Percentiles rank a stretch among this genome's conserved stretches.
Evolutionary conservation across 2,113 vertebrate species (phyloP).

Genomic region (Phyllostomus discolor): DNA sequence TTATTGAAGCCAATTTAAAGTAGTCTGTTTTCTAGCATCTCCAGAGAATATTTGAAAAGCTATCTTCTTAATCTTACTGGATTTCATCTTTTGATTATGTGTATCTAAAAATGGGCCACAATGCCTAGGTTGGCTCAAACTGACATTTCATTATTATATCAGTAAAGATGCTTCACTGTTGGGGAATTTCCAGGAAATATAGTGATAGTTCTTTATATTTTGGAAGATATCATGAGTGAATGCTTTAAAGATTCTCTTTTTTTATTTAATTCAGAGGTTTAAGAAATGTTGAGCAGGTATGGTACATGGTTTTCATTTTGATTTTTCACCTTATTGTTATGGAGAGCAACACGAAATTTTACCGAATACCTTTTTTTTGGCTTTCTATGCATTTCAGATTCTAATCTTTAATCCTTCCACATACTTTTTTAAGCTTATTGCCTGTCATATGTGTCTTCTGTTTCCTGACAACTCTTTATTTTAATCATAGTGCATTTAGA

Average conservation of each 20-base stretch:
- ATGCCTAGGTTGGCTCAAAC: not conserved
- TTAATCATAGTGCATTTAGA: not conserved
- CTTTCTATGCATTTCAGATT: not conserved
- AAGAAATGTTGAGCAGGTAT: not conserved
- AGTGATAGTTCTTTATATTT: not conserved
- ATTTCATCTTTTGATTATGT: constrained; percentile 24
- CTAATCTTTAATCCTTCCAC: not conserved
- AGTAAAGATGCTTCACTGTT: not conserved
- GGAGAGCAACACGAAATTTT: not conserved
- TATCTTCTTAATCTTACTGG: constrained; percentile 7
- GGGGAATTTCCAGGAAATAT: not conserved
- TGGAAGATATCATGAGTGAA: not conserved
- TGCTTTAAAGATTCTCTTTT: not conserved
- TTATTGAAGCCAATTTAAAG: constrained; percentile 29
- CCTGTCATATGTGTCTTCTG: not conserved
- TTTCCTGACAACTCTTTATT: not conserved
- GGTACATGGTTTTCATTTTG: not conserved
- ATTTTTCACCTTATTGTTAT: not conserved
- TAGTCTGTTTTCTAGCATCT: constrained; percentile 7
- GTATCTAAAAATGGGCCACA: not conserved
- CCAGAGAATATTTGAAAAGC: constrained; percentile 36
- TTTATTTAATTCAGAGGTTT: not conserved
- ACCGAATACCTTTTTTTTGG: not conserved
- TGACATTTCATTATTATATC: not conserved
- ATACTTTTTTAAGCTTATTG: not conserved